Base-by-base conservation (phyloP, 2,888 invertebrate species). In the Calliphora vomitoria region DNA sequence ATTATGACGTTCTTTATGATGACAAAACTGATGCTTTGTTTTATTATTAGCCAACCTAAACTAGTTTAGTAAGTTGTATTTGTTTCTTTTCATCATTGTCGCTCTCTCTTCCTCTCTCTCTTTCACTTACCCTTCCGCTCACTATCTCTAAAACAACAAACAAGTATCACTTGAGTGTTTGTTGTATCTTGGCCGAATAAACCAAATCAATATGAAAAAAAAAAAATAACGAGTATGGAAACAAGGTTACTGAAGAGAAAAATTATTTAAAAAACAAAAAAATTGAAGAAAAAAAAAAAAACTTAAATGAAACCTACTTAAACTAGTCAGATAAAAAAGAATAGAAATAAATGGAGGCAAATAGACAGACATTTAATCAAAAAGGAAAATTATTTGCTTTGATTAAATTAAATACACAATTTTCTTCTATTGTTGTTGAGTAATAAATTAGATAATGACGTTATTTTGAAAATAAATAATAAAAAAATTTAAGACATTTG, bases 171-270 rank as follows among this genome's bases (percentile, higher is more conserved):
- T 86, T 60, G 60, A 78, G 20, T 82, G 31, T 47, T 68, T 68
- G 47, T 69, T 62, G 41, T 50, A 47, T 53, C 66, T 66, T 66
- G 62, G 62, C 62, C 62, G 75, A 50, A 50, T 62, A 62, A 25
- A n/a, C 50, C 55, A 20, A 84, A 79, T 68, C 66, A 78, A 86
- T 87, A 84, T 66, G 53, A 58, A 68, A 84, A 66, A 25, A 25
- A 25, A 25, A 25, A 79, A 44, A 47, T 44, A 64, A 72, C 81
- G 25, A 60, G 72, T 60, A 44, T 81, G 47, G 47, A 78, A 87
- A 76, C 87, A 87, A 87, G 84, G 87, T 74, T 84, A 66, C 66
- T 75, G 13, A n/a, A 58, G 55, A 50, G 20, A 25, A 71, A 64
- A n/a, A 41, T 15, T 41, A 20, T 44, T 13, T 8, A 78, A 53